Percentiles rank a stretch among this genome's conserved stretches.
Conservation (phyloP, 2,113 vertebrate species). For the Pangasianodon gigas region DNA sequence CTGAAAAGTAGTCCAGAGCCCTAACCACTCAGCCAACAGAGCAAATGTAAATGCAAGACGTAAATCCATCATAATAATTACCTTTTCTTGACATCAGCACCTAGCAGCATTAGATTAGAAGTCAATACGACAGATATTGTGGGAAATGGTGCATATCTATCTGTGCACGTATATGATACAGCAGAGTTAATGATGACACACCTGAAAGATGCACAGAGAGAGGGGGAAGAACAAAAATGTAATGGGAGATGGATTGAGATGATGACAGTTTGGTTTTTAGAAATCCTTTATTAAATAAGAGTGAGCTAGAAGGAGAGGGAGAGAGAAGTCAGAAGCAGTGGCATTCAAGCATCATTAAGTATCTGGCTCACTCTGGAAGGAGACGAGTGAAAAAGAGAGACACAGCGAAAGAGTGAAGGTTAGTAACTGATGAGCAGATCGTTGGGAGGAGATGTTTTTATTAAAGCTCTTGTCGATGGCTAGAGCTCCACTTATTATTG, state of each 20-base stretch:
- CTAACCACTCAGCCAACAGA: neutral
- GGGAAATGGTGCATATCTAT: constrained; percentile 25
- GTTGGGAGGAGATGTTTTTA: constrained; percentile 75
- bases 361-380: constrained; percentile 66
- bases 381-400: constrained; percentile 39
- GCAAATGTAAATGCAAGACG: neutral
- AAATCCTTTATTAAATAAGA: constrained; percentile 67
- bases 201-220: constrained; percentile 8
- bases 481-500: constrained; percentile 77
- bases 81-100: constrained; percentile 1
- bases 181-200: constrained; percentile 52
- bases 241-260: constrained; percentile 62
- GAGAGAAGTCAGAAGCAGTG: constrained; percentile 69
- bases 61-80: constrained; percentile 15
- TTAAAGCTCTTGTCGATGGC: constrained; percentile 79
- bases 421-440: constrained; percentile 67
- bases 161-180: neutral
- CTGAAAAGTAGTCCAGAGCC: neutral
- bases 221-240: constrained; percentile 60
- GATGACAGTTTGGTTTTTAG: constrained; percentile 69
- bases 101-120: neutral
- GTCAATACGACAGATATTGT: neutral
- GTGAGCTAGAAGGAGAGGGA: constrained; percentile 58
- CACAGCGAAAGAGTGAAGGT: constrained; percentile 51
- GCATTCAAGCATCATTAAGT: constrained; percentile 81